Evolutionary conservation across 2,888 invertebrate species (phyloP).

Genomic region (Limenitis arthemis): DNA sequence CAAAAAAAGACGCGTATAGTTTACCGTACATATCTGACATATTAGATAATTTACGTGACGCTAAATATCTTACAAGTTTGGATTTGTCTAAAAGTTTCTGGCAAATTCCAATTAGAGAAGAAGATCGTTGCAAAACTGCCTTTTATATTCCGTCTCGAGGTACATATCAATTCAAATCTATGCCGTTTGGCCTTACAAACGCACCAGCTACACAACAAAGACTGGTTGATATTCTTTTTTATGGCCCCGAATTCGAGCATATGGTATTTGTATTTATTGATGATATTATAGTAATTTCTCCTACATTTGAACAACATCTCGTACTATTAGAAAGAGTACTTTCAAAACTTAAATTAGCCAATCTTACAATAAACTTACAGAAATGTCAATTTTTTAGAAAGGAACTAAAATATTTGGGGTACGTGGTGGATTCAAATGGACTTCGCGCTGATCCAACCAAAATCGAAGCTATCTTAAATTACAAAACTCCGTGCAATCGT

Average conservation of each 20-base stretch:
- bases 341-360: conserved; percentile 21
- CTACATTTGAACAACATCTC: conserved; percentile 25
- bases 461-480: conserved; percentile 4
- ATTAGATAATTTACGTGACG: conserved; percentile 9
- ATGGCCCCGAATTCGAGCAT: conserved; percentile 19
- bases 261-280: conserved; percentile 25
- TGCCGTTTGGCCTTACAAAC: too few relatives aligned
- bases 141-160: not conserved
- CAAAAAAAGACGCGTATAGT: conserved; percentile 16
- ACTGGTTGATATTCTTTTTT: too few relatives aligned
- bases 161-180: not conserved
- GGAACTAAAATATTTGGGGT: conserved; percentile 21
- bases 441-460: conserved; percentile 29
- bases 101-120: conserved; percentile 1
- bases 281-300: conserved; percentile 23
- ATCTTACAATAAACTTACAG: conserved; percentile 24
- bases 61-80: conserved; percentile 3
- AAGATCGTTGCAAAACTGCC: conserved; percentile 1
- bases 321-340: conserved; percentile 18
- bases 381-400: conserved; percentile 26
- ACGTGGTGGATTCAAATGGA: conserved; percentile 29
- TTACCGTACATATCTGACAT: conserved; percentile 22
- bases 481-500: not conserved
- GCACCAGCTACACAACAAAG: too few relatives aligned
- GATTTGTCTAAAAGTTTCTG: conserved; percentile 8